Base-by-base conservation (phyloP, 2,888 invertebrate genomes). In the Cryptus armator region DNA sequence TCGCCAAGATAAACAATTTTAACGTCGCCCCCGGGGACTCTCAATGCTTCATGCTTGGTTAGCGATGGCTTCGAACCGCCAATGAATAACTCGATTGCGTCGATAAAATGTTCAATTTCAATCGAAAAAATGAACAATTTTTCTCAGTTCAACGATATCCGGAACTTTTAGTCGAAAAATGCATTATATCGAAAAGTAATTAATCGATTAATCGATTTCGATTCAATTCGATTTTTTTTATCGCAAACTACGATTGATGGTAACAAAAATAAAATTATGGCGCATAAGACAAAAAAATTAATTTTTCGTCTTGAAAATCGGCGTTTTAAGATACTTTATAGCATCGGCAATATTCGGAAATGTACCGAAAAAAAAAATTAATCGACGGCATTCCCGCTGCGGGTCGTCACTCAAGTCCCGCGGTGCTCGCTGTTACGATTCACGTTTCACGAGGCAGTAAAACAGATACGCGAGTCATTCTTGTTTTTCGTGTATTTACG, bases 401-500 rank as follows among this genome's bases (percentile, higher is more conserved):
- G 10, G 7, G 16, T 71, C 37, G 43, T 19, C 43, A 56, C 19
- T 14, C 37, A 12, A 16, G 71, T 44, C 53, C 7, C 43, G 19
- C 71, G 37, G 14, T 59, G 37, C 56, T 56, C 24, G 44, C 59
- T 29, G 44, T 59, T 46, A 3, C 24, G 19, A 5, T 19, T 44
- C n/a, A 72, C 43, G 59, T 72, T 62, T 62, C 2, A 46, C 59
- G 46, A 62, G 24, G n/a, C 19, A 24, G 46, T 37, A 44, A 72
- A 29, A 24, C 7, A 14, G 16, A 72, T n/a, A 29, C n/a, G 29
- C 44, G 7, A 56, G 44, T 12, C n/a, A 29, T 59, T 74, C 74
- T 46, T 44, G 46, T 62, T 74, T 51, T 46, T 59, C 44, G 62
- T 16, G 46, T 74, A 74, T 77, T 77, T 67, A 71, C 37, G 43